A percentile compares a stretch with the other conserved stretches of the same genome.
phyloP scores from a whole-genome alignment of 1,140 invertebrate genomes.

The Manduca sexta region DNA sequence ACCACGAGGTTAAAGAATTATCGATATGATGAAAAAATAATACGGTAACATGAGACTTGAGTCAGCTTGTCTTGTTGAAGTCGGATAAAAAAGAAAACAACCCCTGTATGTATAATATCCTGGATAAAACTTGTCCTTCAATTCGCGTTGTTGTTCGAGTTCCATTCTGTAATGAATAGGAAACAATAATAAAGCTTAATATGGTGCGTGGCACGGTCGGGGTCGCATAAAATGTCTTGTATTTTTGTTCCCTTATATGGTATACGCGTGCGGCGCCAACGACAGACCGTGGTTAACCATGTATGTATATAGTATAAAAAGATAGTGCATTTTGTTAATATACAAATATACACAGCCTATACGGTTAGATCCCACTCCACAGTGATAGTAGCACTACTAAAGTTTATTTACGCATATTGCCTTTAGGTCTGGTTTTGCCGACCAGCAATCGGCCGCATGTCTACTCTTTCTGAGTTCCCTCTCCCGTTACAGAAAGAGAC shows the following conservation, averaged over 20 bases:
- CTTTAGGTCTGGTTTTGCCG: neutral
- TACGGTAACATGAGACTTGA: neutral
- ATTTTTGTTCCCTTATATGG: constrained; percentile 61
- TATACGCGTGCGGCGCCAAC: constrained; percentile 47
- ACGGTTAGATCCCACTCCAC: neutral
- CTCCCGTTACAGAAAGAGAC: too few species aligned
- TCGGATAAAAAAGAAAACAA: constrained; percentile 14
- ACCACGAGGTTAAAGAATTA: neutral
- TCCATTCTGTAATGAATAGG: constrained; percentile 28
- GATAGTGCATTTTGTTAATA: neutral
- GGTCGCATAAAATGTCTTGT: constrained; percentile 60
- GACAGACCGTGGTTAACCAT: constrained; percentile 9
- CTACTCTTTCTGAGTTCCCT: too few species aligned
- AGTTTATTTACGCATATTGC: neutral
- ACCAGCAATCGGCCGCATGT: neutral
- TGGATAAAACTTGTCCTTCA: too few species aligned
- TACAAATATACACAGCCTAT: neutral
- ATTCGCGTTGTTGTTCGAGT: neutral
- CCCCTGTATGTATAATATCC: too few species aligned
- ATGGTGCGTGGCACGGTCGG: constrained; percentile 36
- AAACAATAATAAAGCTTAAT: constrained; percentile 56
- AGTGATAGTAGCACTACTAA: neutral
- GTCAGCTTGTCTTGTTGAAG: neutral
- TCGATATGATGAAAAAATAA: neutral
- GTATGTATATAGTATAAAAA: neutral